Percentiles rank a stretch among this genome's conserved stretches.
phyloP scores from a whole-genome alignment of 2,888 invertebrate genomes.

The Parasteatoda lunata region DNA sequence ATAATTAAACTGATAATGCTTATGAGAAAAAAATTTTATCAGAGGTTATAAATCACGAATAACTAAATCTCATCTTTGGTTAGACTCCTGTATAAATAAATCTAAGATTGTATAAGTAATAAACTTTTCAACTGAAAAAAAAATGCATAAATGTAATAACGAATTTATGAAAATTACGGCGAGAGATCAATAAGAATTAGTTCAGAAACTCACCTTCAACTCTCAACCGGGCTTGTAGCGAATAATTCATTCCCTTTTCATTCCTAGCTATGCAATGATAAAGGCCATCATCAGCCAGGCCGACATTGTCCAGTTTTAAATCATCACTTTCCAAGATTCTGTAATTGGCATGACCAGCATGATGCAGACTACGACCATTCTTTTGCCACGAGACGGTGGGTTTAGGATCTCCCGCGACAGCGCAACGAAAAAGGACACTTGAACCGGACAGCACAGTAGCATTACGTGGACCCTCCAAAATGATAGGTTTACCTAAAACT shows the following conservation, averaged over 20 bases:
- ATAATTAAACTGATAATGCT: too few species aligned
- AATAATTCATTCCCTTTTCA: conserved; percentile 67
- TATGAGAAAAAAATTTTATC: too few species aligned
- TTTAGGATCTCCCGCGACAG: conserved; percentile 60
- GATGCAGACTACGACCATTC: conserved; percentile 64
- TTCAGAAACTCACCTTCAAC: conserved; percentile 68
- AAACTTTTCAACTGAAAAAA: too few species aligned
- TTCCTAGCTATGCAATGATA: conserved; percentile 71
- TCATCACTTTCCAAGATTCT: conserved; percentile 62
- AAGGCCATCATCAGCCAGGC: conserved; percentile 69
- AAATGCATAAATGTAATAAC: too few species aligned
- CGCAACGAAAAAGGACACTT: conserved; percentile 67
- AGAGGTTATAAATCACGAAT: too few species aligned
- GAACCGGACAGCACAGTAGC: conserved; percentile 67
- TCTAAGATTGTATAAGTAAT: too few species aligned
- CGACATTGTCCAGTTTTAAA: conserved; percentile 67
- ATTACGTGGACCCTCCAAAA: conserved; percentile 66
- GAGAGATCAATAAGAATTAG: background rate
- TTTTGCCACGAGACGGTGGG: conserved; percentile 69
- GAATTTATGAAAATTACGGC: background rate
- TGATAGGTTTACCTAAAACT: conserved; percentile 57
- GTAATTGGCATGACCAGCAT: conserved; percentile 65
- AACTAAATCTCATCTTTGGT: too few species aligned
- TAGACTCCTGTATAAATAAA: too few species aligned
- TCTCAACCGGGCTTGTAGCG: conserved; percentile 62